A percentile compares a stretch with the other conserved stretches of the same genome.
These are phyloP conservation scores for Diphyllodes magnificus DNA, from an alignment of 2,113 vertebrate species.

Conservation along the genomic window DNA sequence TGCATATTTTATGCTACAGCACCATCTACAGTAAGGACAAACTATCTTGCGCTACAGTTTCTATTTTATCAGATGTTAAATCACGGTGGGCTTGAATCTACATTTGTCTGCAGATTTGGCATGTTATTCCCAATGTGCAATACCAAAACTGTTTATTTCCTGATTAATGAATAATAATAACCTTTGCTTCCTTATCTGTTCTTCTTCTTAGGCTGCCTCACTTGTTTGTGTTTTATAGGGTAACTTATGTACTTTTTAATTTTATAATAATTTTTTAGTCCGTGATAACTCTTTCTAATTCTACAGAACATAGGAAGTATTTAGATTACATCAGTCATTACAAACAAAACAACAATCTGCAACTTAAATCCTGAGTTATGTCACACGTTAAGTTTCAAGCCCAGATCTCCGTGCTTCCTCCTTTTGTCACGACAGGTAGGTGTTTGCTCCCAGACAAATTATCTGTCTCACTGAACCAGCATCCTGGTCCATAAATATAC, in stretches of 20 bases:
- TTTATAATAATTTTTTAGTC: neutral
- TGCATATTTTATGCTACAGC: slow-evolving; percentile 21
- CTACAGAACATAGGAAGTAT: neutral
- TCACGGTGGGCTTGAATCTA: neutral
- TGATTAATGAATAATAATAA: neutral
- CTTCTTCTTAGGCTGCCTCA: neutral
- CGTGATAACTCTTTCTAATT: neutral
- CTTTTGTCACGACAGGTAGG: neutral
- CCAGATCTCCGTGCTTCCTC: neutral
- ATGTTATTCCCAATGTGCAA: neutral
- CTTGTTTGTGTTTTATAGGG: neutral
- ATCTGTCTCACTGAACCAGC: neutral
- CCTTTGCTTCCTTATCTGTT: neutral
- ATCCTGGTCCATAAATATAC: neutral
- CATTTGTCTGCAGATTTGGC: neutral
- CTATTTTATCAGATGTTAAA: neutral
- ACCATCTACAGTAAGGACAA: slow-evolving; percentile 43
- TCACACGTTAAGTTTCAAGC: neutral
- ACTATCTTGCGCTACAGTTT: neutral
- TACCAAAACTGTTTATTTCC: neutral
- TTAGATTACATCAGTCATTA: neutral
- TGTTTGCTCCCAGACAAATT: neutral
- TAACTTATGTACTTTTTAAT: neutral
- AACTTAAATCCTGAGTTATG: neutral
- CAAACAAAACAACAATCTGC: neutral